Evolutionary conservation across 2,113 vertebrate species (phyloP).

Genomic region (Henicopernis longicauda): DNA sequence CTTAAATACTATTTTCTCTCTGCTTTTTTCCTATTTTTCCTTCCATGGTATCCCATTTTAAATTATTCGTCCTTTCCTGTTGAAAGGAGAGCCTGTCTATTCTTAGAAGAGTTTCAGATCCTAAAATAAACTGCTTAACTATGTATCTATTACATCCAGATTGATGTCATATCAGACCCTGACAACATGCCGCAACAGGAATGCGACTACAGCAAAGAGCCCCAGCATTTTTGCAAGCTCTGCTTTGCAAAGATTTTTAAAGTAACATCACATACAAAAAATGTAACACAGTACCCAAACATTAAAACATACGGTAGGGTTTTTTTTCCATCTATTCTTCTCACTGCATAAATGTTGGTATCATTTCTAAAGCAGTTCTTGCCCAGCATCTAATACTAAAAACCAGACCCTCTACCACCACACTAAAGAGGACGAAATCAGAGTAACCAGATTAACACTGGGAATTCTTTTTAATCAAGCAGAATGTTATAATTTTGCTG

Average conservation of each 20-base stretch:
- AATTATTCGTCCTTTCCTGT: constrained; percentile 45
- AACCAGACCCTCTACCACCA: neutral
- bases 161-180: constrained; percentile 26
- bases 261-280: neutral
- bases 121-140: constrained; percentile 62
- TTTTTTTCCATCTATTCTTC: neutral
- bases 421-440: neutral
- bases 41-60: neutral
- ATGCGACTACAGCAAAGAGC: neutral
- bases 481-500: neutral
- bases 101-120: constrained; percentile 29
- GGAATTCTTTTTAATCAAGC: neutral
- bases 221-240: neutral
- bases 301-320: rapidly evolving
- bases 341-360: neutral
- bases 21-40: neutral
- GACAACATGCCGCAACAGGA: constrained; percentile 4
- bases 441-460: neutral
- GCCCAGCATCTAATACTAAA: neutral
- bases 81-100: constrained; percentile 43
- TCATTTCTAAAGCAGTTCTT: neutral
- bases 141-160: constrained; percentile 61
- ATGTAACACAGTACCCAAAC: neutral
- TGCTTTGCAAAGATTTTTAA: neutral
- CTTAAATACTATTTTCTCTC: neutral